Conservation (phyloP, 2,888 invertebrate species). For the Pyrrhosoma nymphula region DNA sequence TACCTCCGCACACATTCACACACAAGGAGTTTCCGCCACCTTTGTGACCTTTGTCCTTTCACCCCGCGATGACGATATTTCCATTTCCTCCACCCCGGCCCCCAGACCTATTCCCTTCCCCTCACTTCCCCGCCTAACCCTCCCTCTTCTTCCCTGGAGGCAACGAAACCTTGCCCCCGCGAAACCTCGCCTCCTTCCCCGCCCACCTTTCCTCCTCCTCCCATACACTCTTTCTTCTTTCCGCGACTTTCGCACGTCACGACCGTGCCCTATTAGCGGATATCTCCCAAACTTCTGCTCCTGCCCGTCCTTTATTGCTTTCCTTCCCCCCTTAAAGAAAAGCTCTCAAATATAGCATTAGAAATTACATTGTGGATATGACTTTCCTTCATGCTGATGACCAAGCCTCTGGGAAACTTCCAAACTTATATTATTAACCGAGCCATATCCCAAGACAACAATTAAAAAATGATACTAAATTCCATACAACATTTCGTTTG, state of each 20-base stretch:
- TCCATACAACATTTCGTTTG: no score
- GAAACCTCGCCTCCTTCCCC: not conserved
- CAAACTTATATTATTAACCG: no score
- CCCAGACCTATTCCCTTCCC: not conserved
- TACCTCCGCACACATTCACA: not conserved
- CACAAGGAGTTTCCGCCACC: slow-evolving; percentile 13
- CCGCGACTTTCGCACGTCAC: not conserved
- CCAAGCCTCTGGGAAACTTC: not conserved
- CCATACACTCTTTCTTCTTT: not conserved
- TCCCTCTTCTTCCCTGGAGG: not conserved
- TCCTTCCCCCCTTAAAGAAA: not conserved
- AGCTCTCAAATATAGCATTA: no score
- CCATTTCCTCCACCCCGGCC: not conserved
- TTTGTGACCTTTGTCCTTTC: slow-evolving; percentile 57
- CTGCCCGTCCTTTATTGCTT: not conserved
- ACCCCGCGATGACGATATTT: slow-evolving; percentile 38
- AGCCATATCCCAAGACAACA: no score
- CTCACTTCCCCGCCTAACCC: not conserved
- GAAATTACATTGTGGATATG: not conserved
- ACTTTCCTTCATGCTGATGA: not conserved
- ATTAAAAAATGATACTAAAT: no score
- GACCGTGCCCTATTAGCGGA: slow-evolving; percentile 10
- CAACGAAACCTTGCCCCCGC: not conserved
- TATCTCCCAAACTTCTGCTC: not conserved
- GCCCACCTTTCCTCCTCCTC: not conserved